Conservation (phyloP, 2,113 vertebrate genomes). For the Centropus unirufus region DNA sequence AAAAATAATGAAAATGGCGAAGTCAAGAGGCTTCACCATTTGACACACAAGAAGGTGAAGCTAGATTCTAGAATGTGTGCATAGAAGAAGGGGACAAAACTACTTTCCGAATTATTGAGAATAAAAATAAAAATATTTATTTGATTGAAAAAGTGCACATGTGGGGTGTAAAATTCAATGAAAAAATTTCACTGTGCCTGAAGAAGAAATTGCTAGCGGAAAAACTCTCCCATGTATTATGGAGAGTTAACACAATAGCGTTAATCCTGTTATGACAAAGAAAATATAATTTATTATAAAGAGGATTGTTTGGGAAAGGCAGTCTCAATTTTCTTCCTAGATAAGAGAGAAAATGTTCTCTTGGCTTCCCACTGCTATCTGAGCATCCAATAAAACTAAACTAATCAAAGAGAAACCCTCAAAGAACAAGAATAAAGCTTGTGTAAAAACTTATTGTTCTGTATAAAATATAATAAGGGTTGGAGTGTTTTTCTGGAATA, state of each 20-base stretch:
- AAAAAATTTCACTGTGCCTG: background rate
- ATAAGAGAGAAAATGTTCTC: background rate
- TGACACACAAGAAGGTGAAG: background rate
- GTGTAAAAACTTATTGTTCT: background rate
- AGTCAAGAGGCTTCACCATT: background rate
- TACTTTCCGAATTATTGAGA: background rate
- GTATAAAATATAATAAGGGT: background rate
- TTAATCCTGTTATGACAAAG: slow-evolving; percentile 19
- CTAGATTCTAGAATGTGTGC: background rate
- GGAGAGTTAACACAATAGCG: background rate
- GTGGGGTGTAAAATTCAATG: background rate
- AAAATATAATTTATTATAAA: background rate
- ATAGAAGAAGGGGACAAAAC: background rate
- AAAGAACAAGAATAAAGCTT: slow-evolving; percentile 7
- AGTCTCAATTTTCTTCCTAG: background rate
- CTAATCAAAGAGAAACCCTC: background rate
- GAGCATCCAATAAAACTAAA: background rate
- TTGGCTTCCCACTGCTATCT: slow-evolving; percentile 4
- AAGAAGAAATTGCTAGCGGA: slow-evolving; percentile 23
- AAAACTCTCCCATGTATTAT: background rate
- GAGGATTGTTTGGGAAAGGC: background rate
- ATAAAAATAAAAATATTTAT: background rate
- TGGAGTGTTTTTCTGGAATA: background rate
- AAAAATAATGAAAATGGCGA: background rate
- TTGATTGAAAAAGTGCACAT: background rate